These are phyloP conservation scores for Pachycephala philippinensis DNA, from an alignment of 2,113 vertebrate species.

Conservation along the genomic window DNA sequence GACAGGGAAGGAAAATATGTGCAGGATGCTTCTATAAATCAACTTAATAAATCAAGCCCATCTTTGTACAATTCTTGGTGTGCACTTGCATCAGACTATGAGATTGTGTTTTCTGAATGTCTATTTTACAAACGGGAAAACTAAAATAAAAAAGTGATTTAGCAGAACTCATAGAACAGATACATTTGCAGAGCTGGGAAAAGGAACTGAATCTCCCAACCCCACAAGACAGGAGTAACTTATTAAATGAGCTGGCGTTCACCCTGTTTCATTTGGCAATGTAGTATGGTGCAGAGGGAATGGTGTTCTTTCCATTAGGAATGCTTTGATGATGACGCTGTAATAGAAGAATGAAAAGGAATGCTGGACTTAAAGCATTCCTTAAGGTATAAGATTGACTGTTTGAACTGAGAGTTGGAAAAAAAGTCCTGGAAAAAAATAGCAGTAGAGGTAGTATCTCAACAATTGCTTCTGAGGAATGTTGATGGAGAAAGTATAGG, in stretches of 20 bases:
- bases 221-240: background rate
- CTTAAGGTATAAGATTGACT: background rate
- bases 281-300: background rate
- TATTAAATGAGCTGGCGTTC: slow-evolving; percentile 7
- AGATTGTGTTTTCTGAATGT: background rate
- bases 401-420: background rate
- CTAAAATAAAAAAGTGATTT: background rate
- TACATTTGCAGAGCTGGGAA: background rate
- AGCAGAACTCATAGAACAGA: background rate
- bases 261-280: background rate
- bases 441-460: background rate
- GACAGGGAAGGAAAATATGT: background rate
- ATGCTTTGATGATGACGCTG: background rate
- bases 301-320: slow-evolving; percentile 27
- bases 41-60: background rate
- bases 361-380: background rate
- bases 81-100: background rate
- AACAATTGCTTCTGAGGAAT: background rate
- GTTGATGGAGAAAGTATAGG: background rate
- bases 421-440: background rate
- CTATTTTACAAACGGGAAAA: background rate
- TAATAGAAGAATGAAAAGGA: slow-evolving; percentile 1
- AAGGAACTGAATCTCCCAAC: background rate
- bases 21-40: background rate
- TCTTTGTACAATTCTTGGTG: background rate